phyloP scores from a whole-genome alignment of 2,797 vertebrate genomes.

The Mionectes olivaceus region DNA sequence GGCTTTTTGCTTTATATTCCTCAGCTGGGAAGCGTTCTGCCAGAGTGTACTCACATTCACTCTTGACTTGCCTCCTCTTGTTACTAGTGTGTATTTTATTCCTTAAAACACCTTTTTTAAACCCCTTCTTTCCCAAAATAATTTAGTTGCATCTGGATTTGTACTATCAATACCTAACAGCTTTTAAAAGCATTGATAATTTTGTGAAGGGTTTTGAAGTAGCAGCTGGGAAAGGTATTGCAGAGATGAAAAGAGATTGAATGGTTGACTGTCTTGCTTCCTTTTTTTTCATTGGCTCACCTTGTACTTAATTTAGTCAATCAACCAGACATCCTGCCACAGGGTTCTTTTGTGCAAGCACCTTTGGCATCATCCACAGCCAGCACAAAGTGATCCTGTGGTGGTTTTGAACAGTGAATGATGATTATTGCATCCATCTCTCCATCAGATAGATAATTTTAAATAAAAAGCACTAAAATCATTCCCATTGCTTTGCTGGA shows the following conservation, averaged over 20 bases:
- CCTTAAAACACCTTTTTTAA: constrained; percentile 12
- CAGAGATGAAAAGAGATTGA: background rate
- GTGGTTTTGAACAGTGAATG: background rate
- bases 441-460: background rate
- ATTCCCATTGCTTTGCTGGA: constrained; percentile 19
- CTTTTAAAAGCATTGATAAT: constrained; percentile 7
- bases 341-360: background rate
- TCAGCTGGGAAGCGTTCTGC: constrained; percentile 31
- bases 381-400: background rate
- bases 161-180: background rate
- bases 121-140: constrained; percentile 20
- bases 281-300: background rate
- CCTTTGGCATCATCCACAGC: background rate
- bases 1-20: constrained; percentile 60
- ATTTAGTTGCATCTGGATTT: background rate
- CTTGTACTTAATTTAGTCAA: background rate
- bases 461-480: constrained; percentile 29
- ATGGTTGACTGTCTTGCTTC: background rate
- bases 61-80: constrained; percentile 46
- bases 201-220: background rate
- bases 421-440: background rate
- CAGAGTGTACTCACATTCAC: constrained; percentile 56
- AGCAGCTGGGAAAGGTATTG: background rate
- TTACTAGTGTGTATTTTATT: constrained; percentile 21
- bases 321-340: background rate